Evolutionary conservation across 2,888 invertebrate species (phyloP), one percentile per base, ranked within the genome.

Genomic region (Ophion costatus): DNA sequence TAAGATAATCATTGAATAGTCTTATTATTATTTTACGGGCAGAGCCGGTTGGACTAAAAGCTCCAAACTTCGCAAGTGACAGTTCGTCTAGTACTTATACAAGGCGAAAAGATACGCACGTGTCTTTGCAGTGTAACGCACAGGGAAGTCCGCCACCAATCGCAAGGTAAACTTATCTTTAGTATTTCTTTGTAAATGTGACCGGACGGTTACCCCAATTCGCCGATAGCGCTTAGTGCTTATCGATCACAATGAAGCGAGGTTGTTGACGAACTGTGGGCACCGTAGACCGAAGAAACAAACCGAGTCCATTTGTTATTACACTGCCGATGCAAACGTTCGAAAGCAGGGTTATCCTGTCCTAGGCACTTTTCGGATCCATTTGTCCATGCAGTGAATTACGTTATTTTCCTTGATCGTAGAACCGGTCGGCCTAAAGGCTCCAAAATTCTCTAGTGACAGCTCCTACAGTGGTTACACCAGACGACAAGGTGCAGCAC

Each of bases 121-220:
- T 95, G 91, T 95, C 95, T 88, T 94, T 96, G 92, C 94, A 95
- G 90, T 96, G 97, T 93, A 96, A 96, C 92, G 96, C 96, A 80
- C 96, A 96, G 94, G 96, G 95, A 89, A 96, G 95, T 94, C 96
- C 96, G 89, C 94, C 96, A 92, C 96, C 96, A 82, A 94, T 95
- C 91, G 96, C 96, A 95, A 96, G 96, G 96, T 96, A 95, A 95
- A 86, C 63, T 51, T 38, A 24, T n/a, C 29, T 24, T 33, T 57
- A 20, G 33, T 56, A 56, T 63, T 56, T 76, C 14, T 22, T 22
- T 17, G 24, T 24, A 17, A 20, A 4, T 51, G 6, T 3, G 38
- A 33, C 14, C n/a, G 17, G 7, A 10, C 66, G 57, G 64, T 33
- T 66, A 57, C 29, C 20, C 56, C 10, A 3, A 2, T 56, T 38